phyloP scores from a whole-genome alignment of 2,888 invertebrate species.

The Melanophora roralis region DNA sequence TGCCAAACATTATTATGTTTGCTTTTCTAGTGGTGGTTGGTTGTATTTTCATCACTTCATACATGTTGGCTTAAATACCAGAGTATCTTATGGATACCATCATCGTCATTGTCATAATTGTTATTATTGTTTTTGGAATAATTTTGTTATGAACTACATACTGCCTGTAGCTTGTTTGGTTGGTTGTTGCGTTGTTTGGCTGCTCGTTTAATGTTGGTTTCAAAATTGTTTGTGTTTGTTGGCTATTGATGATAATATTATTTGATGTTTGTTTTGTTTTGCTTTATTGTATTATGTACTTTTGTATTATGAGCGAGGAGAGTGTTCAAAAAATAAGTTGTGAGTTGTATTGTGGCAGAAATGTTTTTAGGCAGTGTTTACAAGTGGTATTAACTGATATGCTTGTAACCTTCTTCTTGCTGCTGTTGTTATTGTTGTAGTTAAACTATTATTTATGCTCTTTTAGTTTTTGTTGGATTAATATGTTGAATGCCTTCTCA shows the following conservation, averaged over 20 bases:
- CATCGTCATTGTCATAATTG: background rate
- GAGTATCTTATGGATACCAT: slow-evolving; percentile 32
- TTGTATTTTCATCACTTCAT: slow-evolving; percentile 48
- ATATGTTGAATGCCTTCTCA: slow-evolving; percentile 57
- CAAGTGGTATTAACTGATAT: slow-evolving; percentile 60
- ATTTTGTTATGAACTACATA: background rate
- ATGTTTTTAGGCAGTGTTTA: slow-evolving; percentile 59
- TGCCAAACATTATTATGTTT: slow-evolving; percentile 53
- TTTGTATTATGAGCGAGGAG: background rate
- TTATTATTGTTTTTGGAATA: background rate
- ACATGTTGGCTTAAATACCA: slow-evolving; percentile 67
- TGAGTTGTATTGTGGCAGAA: slow-evolving; percentile 15
- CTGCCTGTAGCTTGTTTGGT: slow-evolving; percentile 20
- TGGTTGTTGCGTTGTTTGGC: slow-evolving; percentile 3
- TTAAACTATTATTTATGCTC: slow-evolving; percentile 59
- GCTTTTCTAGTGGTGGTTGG: slow-evolving; percentile 53
- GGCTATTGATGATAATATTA: slow-evolving; percentile 18
- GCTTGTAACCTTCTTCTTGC: slow-evolving; percentile 41
- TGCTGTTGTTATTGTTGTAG: slow-evolving; percentile 36
- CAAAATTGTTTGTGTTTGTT: slow-evolving; percentile 12
- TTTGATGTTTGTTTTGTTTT: slow-evolving; percentile 19
- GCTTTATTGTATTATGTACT: background rate
- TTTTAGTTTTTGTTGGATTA: slow-evolving; percentile 56
- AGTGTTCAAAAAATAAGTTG: background rate
- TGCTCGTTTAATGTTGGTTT: slow-evolving; percentile 15